Conservation (phyloP, 2,797 vertebrate species). For the Sebastes hopkinsi region DNA sequence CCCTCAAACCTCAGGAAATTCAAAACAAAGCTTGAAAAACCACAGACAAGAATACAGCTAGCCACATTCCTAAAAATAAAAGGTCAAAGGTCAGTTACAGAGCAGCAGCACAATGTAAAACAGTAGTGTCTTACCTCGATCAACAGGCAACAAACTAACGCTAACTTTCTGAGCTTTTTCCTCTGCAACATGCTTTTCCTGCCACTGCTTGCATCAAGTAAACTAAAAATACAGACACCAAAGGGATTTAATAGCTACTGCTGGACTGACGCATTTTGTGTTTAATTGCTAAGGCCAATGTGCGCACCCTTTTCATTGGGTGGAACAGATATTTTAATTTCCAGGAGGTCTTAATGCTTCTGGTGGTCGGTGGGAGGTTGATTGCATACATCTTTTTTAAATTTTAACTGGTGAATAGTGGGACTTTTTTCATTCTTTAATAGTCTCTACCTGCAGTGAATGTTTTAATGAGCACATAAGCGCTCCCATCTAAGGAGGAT, state of each 20-base stretch:
- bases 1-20: conserved; percentile 32
- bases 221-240: conserved; percentile 51
- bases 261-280: conserved; percentile 28
- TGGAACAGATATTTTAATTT: conserved; percentile 44
- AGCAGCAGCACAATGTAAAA: neutral
- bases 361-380: neutral
- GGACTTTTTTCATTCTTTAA: neutral
- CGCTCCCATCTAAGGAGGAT: neutral
- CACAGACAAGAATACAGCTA: conserved; percentile 20
- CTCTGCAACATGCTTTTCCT: conserved; percentile 49
- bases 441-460: neutral
- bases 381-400: neutral
- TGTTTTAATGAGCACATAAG: neutral
- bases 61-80: conserved; percentile 23
- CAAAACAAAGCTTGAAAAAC: conserved; percentile 21
- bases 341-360: conserved; percentile 3
- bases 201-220: conserved; percentile 29
- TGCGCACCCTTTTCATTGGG: conserved; percentile 26
- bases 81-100: conserved; percentile 36
- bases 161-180: conserved; percentile 40
- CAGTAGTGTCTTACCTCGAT: conserved; percentile 40
- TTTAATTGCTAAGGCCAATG: conserved; percentile 34
- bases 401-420: neutral
- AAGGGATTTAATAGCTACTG: conserved; percentile 45
- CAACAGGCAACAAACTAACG: conserved; percentile 58